Evolutionary conservation across 2,797 vertebrate species (phyloP).

Genomic region (Diplodus sargus): DNA sequence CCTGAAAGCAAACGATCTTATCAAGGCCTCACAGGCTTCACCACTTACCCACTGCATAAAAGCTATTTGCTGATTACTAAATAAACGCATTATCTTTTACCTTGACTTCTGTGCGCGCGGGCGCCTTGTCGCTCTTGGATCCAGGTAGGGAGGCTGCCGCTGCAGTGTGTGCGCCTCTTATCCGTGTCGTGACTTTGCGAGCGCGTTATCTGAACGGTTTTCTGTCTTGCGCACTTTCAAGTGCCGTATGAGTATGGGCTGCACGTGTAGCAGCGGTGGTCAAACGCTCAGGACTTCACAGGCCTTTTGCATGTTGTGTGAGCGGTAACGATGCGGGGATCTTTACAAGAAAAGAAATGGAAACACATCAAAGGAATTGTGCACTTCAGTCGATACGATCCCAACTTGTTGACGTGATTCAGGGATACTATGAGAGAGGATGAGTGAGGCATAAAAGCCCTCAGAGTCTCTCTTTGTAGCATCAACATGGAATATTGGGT

Average conservation of each 20-base stretch:
- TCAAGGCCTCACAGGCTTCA: constrained; percentile 82
- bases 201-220: constrained; percentile 66
- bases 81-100: constrained; percentile 89
- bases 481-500: constrained; percentile 49
- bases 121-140: constrained; percentile 50
- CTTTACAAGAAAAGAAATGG: constrained; percentile 57
- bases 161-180: constrained; percentile 55
- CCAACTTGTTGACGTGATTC: constrained; percentile 39
- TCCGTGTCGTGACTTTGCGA: constrained; percentile 71
- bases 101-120: constrained; percentile 76
- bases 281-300: constrained; percentile 58
- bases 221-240: constrained; percentile 52
- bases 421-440: constrained; percentile 43
- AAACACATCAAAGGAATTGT: constrained; percentile 67
- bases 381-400: constrained; percentile 51
- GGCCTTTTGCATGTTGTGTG: constrained; percentile 31
- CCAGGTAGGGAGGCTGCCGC: constrained; percentile 52
- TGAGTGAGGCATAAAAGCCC: constrained; percentile 53
- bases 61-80: constrained; percentile 92
- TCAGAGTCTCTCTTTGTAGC: constrained; percentile 54
- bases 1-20: constrained; percentile 91
- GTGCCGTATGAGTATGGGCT: constrained; percentile 48
- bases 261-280: constrained; percentile 42
- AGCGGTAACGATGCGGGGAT: constrained; percentile 29
- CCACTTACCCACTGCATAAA: constrained; percentile 84